Evolutionary conservation across 2,113 vertebrate species (phyloP).

Genomic region (Tonatia bakeri): DNA sequence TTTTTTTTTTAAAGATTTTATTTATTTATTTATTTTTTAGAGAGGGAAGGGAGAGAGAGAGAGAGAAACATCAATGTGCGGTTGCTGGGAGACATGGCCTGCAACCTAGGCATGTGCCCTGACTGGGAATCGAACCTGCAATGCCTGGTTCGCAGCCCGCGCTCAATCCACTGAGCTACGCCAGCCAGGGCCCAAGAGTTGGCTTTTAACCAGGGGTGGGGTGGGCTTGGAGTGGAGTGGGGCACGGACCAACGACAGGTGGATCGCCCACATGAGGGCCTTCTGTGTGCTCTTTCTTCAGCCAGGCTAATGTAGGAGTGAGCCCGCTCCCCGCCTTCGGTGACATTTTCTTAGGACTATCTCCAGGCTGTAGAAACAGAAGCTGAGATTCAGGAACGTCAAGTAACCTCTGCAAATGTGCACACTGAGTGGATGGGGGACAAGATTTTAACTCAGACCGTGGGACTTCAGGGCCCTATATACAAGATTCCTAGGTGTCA

Average conservation of each 20-base stretch:
- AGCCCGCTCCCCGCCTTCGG: fast-evolving
- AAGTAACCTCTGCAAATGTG: background rate
- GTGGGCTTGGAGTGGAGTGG: background rate
- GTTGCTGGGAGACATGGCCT: too few species aligned
- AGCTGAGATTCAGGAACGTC: background rate
- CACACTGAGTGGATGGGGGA: background rate
- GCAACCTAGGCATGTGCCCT: too few species aligned
- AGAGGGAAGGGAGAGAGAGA: too few species aligned
- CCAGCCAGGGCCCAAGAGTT: too few species aligned
- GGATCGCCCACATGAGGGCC: fast-evolving
- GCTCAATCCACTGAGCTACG: too few species aligned
- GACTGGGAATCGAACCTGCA: too few species aligned
- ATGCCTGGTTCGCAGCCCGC: too few species aligned
- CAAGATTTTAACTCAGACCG: background rate
- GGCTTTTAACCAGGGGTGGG: background rate
- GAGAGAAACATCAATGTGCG: too few species aligned
- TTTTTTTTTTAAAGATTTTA: too few species aligned
- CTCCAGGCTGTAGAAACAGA: background rate
- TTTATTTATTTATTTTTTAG: too few species aligned
- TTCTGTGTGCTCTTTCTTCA: background rate
- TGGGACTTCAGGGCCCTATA: background rate
- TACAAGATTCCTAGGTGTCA: background rate
- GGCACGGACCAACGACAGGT: background rate
- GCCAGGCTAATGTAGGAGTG: background rate
- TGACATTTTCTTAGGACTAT: background rate